A percentile compares a stretch with the other conserved stretches of the same genome.
Conservation (phyloP, 2,797 vertebrate species). For the Myioborus miniatus region DNA sequence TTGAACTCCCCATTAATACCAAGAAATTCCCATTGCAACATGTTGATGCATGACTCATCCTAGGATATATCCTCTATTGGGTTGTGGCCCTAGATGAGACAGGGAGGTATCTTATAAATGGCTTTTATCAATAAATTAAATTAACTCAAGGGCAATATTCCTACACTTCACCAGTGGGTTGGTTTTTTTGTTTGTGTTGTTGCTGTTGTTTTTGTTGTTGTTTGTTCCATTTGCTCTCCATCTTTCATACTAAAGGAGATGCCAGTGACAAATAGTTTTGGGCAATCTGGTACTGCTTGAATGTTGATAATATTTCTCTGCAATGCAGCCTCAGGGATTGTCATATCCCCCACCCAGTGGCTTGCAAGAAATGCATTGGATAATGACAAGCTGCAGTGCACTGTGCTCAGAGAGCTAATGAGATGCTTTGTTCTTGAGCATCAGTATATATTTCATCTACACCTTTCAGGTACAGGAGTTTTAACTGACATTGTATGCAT, state of each 20-base stretch:
- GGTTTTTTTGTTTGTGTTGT: background rate
- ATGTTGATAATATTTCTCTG: background rate
- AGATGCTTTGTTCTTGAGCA: constrained; percentile 30
- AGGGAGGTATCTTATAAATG: background rate
- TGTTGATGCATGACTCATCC: background rate
- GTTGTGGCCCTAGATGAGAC: background rate
- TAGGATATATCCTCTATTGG: background rate
- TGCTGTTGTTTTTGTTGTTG: background rate
- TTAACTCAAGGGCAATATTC: background rate
- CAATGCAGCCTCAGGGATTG: background rate
- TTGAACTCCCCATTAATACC: background rate
- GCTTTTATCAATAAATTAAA: background rate
- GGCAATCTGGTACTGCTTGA: background rate
- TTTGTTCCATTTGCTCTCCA: background rate
- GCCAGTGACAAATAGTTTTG: background rate
- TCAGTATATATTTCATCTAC: background rate
- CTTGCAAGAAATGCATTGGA: constrained; percentile 23
- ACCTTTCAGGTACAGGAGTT: background rate
- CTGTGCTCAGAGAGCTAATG: constrained; percentile 44
- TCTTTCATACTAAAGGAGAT: background rate
- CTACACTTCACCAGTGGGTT: background rate
- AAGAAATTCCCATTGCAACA: background rate
- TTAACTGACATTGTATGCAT: background rate
- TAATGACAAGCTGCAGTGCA: constrained; percentile 43
- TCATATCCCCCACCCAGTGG: background rate